Evolutionary conservation across 2,797 vertebrate genomes (phyloP).

Genomic region (Leptoclinus maculatus): DNA sequence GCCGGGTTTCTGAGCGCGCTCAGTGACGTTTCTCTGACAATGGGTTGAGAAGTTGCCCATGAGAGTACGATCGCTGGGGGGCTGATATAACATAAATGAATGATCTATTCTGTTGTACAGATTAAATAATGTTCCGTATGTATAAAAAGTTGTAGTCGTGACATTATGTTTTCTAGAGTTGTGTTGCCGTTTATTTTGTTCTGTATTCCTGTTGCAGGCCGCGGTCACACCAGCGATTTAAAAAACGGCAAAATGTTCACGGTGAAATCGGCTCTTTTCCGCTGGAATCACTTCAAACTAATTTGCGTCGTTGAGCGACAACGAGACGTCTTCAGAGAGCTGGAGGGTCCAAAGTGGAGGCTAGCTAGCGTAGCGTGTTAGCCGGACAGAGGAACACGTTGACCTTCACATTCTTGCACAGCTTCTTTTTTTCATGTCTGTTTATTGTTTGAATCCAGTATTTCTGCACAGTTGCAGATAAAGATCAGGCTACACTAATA

Average conservation of each 20-base stretch:
- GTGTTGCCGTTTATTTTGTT: slow-evolving; percentile 82
- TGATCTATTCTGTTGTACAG: slow-evolving; percentile 85
- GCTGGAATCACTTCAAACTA: too few species aligned
- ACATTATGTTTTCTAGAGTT: slow-evolving; percentile 76
- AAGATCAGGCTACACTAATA: not conserved
- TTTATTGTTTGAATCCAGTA: not conserved
- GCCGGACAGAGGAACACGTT: not conserved
- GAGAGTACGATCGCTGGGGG: slow-evolving; percentile 13
- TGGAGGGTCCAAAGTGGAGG: not conserved
- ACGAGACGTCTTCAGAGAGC: not conserved
- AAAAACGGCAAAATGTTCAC: not conserved
- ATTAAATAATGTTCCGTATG: slow-evolving; percentile 76
- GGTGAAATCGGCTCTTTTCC: too few species aligned
- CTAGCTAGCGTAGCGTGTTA: not conserved
- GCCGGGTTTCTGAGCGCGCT: slow-evolving; percentile 54
- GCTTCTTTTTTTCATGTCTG: not conserved
- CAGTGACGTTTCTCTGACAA: slow-evolving; percentile 61
- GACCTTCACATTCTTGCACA: not conserved
- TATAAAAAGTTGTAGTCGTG: slow-evolving; percentile 78
- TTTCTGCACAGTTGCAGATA: not conserved
- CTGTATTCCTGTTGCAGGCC: slow-evolving; percentile 37
- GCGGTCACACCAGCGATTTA: slow-evolving; percentile 39
- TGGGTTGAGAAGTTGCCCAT: slow-evolving; percentile 36
- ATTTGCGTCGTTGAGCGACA: too few species aligned
- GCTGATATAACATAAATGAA: slow-evolving; percentile 72